Conservation (phyloP, 2,797 vertebrate species). For the Momotus momota region DNA sequence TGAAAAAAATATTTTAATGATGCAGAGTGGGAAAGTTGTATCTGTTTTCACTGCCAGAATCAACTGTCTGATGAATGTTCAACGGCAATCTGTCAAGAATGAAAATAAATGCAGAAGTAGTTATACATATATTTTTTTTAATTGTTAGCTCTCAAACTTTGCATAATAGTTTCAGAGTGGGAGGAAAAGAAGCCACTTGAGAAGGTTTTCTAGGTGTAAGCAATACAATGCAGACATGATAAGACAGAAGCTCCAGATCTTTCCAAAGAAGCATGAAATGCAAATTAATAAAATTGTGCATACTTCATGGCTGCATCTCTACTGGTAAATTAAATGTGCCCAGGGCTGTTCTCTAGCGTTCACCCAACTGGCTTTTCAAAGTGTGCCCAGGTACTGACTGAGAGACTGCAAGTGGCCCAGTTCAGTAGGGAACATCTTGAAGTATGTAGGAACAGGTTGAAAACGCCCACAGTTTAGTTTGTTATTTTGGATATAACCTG, state of each 20-base stretch:
- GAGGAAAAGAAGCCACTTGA: neutral
- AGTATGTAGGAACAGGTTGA: neutral
- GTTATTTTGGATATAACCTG: neutral
- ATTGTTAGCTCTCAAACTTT: neutral
- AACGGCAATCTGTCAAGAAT: neutral
- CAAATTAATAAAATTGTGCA: neutral
- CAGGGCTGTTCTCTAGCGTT: neutral
- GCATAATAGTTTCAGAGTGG: neutral
- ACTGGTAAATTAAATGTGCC: neutral
- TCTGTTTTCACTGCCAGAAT: neutral
- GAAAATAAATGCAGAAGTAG: neutral
- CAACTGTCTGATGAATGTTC: neutral
- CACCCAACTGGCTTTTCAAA: neutral
- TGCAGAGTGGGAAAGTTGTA: neutral
- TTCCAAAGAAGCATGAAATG: neutral
- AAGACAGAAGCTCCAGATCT: neutral
- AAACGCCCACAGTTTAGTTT: neutral
- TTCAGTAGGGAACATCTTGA: neutral
- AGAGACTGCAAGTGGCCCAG: neutral
- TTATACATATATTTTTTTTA: neutral
- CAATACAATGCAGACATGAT: neutral
- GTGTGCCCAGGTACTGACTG: neutral
- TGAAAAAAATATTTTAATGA: neutral
- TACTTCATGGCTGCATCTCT: neutral
- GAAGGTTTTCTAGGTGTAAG: neutral